These are phyloP conservation scores for Aphelocoma coerulescens DNA, from an alignment of 2,113 vertebrate genomes.

Conservation along the genomic window DNA sequence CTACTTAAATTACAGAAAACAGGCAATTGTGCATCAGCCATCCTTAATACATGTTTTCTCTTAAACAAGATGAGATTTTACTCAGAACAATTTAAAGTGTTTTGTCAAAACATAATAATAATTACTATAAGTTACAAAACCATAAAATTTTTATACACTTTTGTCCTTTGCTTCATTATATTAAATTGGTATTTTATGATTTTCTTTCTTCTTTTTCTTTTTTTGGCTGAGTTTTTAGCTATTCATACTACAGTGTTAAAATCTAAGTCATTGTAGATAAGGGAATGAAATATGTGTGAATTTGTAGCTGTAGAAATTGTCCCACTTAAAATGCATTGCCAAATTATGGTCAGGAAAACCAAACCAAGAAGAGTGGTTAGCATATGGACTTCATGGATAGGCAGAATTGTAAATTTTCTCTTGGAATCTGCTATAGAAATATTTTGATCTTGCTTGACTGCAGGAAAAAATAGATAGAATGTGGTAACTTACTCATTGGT, in stretches of 20 bases:
- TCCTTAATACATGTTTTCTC: background rate
- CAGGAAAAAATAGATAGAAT: background rate
- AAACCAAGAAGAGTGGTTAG: background rate
- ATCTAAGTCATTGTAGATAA: background rate
- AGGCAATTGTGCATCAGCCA: background rate
- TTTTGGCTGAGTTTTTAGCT: background rate
- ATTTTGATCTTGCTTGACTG: slow-evolving; percentile 1
- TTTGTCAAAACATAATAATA: background rate
- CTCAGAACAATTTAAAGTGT: background rate
- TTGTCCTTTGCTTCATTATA: background rate
- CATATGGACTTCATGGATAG: background rate
- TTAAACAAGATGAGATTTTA: background rate
- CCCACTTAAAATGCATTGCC: background rate
- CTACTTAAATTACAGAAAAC: background rate
- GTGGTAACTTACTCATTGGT: background rate
- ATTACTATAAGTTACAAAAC: background rate
- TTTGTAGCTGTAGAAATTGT: background rate
- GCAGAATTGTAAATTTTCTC: background rate
- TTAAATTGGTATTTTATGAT: background rate
- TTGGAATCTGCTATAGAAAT: background rate
- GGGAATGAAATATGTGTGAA: background rate
- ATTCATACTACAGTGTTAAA: background rate
- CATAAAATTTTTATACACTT: background rate
- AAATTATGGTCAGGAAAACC: background rate
- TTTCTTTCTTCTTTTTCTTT: background rate